Base-by-base conservation (phyloP, 2,113 vertebrate genomes). In the Pluvialis apricaria region DNA sequence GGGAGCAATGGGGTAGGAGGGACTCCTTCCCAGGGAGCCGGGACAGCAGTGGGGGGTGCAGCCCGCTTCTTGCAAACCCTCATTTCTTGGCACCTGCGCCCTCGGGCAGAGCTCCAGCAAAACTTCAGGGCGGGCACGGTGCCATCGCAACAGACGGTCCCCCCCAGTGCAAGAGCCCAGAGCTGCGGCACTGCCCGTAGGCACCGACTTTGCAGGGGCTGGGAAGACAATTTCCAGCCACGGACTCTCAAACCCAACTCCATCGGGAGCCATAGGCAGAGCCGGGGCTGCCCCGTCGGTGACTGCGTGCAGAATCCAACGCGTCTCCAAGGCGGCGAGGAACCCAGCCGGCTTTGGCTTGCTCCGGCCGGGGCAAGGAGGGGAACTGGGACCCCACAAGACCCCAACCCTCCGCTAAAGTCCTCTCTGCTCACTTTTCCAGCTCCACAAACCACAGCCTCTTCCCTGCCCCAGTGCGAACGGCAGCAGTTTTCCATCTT, bases 81-180 rank as follows among this genome's bases (percentile, higher is more conserved):
- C 61, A 1, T 26, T 60, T 45, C 78, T 86, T 92, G 90, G 96
- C 92, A 64, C 62, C 86, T 25, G 93, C 2, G 42, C 65, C 82
- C 86, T 8, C 20, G 86, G 96, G 92, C 97, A 92, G 31, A 49
- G 84, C 62, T 96, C 86, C 96, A 93, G 95, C 88, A 55, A 5
- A 90, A 82, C 94, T 18, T 21, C 2, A 38, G 79, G 28, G 77
- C 31, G 95, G 96, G 96, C 97, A 81, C 0, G 3, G 11, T 58
- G 94, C 90, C 95, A 94, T 29, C 3, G 38, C 0, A 4, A 83
- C 97, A 96, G 94, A 89, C 44, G 85, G 95, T 51, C 81, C 86
- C 55, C 81, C 86, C 5, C 4, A 49, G 92, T 2, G 68, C 42
- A 5, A 51, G 75, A 80, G 86, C 77, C 78, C 45, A 3, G 91